Evolutionary conservation across 1,140 invertebrate species (phyloP).

Genomic region (Apis dorsata): DNA sequence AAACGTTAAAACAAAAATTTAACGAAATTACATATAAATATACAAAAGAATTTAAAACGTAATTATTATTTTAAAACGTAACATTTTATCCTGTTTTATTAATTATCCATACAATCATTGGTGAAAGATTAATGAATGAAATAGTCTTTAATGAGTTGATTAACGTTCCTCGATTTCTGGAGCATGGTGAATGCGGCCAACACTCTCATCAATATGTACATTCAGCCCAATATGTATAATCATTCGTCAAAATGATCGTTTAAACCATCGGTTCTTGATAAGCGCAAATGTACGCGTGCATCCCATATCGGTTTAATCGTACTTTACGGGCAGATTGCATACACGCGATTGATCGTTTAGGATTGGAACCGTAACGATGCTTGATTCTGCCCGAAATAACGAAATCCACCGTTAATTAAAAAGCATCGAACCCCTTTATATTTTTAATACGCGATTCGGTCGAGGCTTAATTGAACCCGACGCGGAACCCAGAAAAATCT

Average conservation of each 20-base stretch:
- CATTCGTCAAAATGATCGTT: slow-evolving; percentile 23
- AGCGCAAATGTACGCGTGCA: slow-evolving; percentile 12
- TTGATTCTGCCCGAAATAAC: background rate
- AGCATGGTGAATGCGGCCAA: background rate
- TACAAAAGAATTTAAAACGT: too few species aligned
- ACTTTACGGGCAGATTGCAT: slow-evolving; percentile 11
- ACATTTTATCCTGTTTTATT: too few species aligned
- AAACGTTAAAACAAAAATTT: too few species aligned
- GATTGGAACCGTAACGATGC: background rate
- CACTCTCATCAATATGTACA: background rate
- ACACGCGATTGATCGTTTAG: slow-evolving; percentile 9
- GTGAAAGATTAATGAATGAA: background rate
- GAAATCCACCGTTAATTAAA: slow-evolving; percentile 14
- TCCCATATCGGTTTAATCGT: slow-evolving; percentile 17
- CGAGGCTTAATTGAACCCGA: slow-evolving; percentile 40
- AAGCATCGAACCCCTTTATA: slow-evolving; percentile 32
- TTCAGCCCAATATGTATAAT: background rate
- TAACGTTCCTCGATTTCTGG: slow-evolving; percentile 5
- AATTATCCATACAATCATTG: background rate
- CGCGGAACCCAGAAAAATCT: slow-evolving; percentile 29
- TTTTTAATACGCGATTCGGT: slow-evolving; percentile 27
- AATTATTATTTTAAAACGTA: too few species aligned
- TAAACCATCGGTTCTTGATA: slow-evolving; percentile 39
- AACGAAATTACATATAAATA: too few species aligned
- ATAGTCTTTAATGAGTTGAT: background rate